These are phyloP conservation scores for Heliocidaris erythrogramma DNA, from an alignment of 35 echinoderm and acorn worm genomes.

Conservation along the genomic window DNA sequence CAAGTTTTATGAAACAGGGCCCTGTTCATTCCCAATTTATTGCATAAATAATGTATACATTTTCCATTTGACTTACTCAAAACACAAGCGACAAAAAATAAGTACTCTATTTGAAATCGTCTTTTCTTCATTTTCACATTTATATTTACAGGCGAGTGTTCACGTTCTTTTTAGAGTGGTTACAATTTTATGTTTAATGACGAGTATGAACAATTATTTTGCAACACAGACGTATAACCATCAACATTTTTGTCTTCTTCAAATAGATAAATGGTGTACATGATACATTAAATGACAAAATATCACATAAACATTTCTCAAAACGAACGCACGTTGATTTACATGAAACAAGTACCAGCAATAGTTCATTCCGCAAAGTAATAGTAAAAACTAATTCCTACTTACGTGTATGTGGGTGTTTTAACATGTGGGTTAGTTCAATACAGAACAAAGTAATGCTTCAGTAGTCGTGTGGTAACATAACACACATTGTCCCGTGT, in stretches of 20 bases:
- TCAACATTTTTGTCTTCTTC: background rate
- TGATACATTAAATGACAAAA: slow-evolving; percentile 1
- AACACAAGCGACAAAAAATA: background rate
- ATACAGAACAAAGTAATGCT: too few species aligned
- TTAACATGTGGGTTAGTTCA: too few species aligned
- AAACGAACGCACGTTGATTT: background rate
- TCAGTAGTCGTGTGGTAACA: too few species aligned
- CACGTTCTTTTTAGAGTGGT: background rate
- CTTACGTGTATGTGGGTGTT: too few species aligned
- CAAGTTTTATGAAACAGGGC: too few species aligned
- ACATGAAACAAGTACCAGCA: background rate
- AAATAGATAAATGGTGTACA: slow-evolving; percentile 18
- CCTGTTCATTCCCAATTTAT: too few species aligned
- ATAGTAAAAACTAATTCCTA: background rate
- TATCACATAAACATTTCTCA: background rate
- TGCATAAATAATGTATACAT: too few species aligned
- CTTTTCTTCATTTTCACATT: background rate
- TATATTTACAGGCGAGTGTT: slow-evolving; percentile 12
- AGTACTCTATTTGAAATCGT: background rate
- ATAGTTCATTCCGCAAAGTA: background rate
- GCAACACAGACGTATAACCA: background rate
- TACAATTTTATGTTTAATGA: background rate
- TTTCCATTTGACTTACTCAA: background rate
- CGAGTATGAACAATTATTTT: background rate
- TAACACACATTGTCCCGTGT: too few species aligned